Evolutionary conservation across 2,888 invertebrate species (phyloP), one percentile per base, ranked within the genome.

Genomic region (Saturnia pavonia): DNA sequence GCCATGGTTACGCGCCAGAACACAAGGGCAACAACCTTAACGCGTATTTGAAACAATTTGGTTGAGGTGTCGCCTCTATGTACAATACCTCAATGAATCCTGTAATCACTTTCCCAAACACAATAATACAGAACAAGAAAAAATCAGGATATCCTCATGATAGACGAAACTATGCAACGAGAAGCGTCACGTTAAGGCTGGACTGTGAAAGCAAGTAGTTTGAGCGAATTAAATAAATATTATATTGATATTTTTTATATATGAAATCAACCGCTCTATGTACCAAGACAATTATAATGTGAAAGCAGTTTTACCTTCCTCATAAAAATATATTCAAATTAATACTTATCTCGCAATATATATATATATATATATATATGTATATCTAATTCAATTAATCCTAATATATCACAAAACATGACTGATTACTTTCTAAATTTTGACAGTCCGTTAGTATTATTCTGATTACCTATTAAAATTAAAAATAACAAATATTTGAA

Each of bases 331-430:
- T 48, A 19, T 68, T 54, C 51, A 40, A 51, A 27, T 68, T 54
- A 77, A 68, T 72, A 72, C 71, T 74, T 75, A 34, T 34, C 34
- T 34, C 34, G 34, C 34, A 34, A 34, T 4, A 34, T 34, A 34
- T 34, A 6, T 34, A 34, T 34, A 34, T 34, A 4, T n/a, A n/a
- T n/a, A n/a, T n/a, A n/a, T n/a, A 16, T 40, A 65, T 65, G 25
- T 22, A 27, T 27, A 57, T 72, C 73, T 80, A 75, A 74, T 81
- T 81, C 80, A 73, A 81, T 84, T 81, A 83, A 83, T 84, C 77
- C 88, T 90, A 90, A 85, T 83, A 88, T 90, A 91, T 91, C 91
- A 91, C 91, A 91, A 90, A 89, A 88, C 82, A 88, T 87, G 89
- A 88, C 88, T 88, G 85, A 85, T 84, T 81, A 82, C 80, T 81